phyloP scores from a whole-genome alignment of 2,888 invertebrate species.

The Crocallis elinguaria region DNA sequence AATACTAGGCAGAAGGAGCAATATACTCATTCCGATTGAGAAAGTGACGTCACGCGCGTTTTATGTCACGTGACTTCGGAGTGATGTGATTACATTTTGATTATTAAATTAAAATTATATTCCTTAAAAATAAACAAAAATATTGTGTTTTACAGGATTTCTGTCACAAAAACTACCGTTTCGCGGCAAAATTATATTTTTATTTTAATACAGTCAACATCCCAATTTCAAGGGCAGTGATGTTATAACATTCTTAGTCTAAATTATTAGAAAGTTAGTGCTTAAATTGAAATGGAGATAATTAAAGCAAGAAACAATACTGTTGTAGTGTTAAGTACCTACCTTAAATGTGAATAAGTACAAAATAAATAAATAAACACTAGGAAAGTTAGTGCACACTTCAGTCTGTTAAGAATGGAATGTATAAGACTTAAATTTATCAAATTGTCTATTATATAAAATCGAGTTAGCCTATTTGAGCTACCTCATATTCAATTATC shows the following conservation, averaged over 20 bases:
- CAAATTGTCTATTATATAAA: too few relatives aligned
- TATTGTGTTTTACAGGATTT: too few relatives aligned
- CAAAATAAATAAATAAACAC: constrained; percentile 29
- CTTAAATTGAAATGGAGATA: constrained; percentile 17
- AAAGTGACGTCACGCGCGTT: too few relatives aligned
- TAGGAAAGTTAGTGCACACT: constrained; percentile 23
- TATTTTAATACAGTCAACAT: too few relatives aligned
- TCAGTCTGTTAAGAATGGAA: constrained; percentile 38
- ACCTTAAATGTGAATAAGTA: constrained; percentile 19
- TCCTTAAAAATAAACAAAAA: too few relatives aligned
- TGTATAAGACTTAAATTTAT: constrained; percentile 35
- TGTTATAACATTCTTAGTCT: constrained; percentile 8
- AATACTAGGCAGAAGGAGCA: too few relatives aligned
- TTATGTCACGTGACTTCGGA: too few relatives aligned
- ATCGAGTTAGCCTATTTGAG: not conserved
- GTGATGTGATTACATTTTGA: too few relatives aligned
- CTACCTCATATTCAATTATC: not conserved
- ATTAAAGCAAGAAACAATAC: constrained; percentile 38
- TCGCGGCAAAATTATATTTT: too few relatives aligned
- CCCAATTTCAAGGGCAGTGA: not conserved
- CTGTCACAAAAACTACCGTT: too few relatives aligned
- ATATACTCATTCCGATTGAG: too few relatives aligned
- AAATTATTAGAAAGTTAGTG: constrained; percentile 9
- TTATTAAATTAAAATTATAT: too few relatives aligned
- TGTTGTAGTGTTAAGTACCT: constrained; percentile 25